Evolutionary conservation across 2,888 invertebrate species (phyloP).

Genomic region (Heliconius ismenius): DNA sequence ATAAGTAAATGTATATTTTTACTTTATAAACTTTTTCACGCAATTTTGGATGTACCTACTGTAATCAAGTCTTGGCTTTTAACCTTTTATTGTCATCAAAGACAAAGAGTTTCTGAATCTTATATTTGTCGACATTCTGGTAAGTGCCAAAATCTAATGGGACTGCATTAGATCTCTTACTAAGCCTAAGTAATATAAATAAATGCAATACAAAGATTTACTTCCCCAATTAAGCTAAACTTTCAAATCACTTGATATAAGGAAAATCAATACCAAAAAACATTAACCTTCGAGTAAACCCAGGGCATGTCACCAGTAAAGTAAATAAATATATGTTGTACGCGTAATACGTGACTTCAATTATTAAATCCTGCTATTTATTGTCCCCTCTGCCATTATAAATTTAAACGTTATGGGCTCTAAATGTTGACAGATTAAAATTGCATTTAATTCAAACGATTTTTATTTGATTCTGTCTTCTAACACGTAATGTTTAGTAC

Average conservation of each 20-base stretch:
- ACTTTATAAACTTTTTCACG: not conserved
- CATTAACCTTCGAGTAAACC: not conserved
- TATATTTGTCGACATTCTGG: too few species aligned
- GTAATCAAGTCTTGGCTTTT: not conserved
- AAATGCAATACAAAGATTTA: too few species aligned
- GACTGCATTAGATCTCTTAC: too few species aligned
- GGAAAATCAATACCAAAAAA: not conserved
- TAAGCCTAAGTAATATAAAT: too few species aligned
- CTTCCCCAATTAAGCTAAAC: not conserved
- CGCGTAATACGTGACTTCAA: constrained; percentile 18
- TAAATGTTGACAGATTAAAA: constrained; percentile 11
- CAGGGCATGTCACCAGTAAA: not conserved
- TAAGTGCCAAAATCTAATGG: too few species aligned
- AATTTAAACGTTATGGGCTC: constrained; percentile 19
- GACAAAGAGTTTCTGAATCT: not conserved
- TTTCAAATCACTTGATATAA: not conserved
- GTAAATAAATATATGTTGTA: not conserved
- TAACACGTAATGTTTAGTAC: too few species aligned
- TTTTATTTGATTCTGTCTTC: too few species aligned
- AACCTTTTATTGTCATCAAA: not conserved
- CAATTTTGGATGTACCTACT: not conserved
- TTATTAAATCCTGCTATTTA: constrained; percentile 31
- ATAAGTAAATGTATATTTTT: not conserved
- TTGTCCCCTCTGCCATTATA: constrained; percentile 28
- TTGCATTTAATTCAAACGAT: not conserved